These are phyloP conservation scores for Epinotia brunnichana DNA, from an alignment of 2,888 invertebrate genomes.

Conservation along the genomic window DNA sequence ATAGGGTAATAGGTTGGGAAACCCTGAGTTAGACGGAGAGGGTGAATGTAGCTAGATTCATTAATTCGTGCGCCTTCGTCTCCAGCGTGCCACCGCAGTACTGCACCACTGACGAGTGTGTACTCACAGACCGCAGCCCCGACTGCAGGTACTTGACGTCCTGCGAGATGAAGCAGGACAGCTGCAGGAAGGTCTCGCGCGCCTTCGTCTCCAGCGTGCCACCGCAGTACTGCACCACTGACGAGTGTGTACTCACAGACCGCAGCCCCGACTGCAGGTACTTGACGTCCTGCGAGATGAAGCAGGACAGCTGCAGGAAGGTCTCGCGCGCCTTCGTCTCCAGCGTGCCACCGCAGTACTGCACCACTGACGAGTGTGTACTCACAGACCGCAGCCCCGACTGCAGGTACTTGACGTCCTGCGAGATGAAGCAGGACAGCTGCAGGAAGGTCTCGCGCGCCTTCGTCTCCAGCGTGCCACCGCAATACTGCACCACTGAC, in stretches of 20 bases:
- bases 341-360: no score
- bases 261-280: constrained; percentile 97
- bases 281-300: constrained; percentile 97
- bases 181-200: constrained; percentile 94
- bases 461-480: constrained; percentile 91
- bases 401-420: constrained; percentile 97
- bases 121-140: constrained; percentile 90
- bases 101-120: constrained; percentile 90
- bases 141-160: constrained; percentile 98
- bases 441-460: constrained; percentile 90
- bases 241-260: constrained; percentile 85
- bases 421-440: constrained; percentile 98
- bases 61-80: constrained; percentile 81
- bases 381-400: constrained; percentile 92
- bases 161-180: constrained; percentile 98
- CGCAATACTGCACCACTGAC: constrained; percentile 92
- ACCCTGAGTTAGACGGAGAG: no score
- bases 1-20: no score
- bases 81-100: constrained; percentile 96
- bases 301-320: constrained; percentile 98
- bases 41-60: no score
- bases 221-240: constrained; percentile 96
- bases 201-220: constrained; percentile 91
- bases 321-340: constrained; percentile 83
- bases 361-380: no score